These are phyloP conservation scores for Siniperca obscura DNA, from an alignment of 2,797 vertebrate species.

Conservation along the genomic window DNA sequence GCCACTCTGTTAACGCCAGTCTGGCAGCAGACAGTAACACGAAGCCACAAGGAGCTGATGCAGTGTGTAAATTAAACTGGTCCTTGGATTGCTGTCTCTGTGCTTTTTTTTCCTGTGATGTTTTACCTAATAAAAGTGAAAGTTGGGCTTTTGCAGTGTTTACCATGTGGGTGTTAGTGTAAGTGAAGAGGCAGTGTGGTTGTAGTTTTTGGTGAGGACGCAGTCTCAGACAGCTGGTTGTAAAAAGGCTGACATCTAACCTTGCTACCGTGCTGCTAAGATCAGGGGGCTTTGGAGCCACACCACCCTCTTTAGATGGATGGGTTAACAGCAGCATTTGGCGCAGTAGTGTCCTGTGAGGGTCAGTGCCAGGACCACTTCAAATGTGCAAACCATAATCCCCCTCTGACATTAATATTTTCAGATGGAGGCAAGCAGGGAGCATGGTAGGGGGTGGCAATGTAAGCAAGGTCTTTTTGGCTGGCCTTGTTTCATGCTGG, in stretches of 20 bases:
- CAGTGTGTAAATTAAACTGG: constrained; percentile 82
- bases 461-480: constrained; percentile 77
- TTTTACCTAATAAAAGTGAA: constrained; percentile 55
- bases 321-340: constrained; percentile 61
- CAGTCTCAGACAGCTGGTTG: constrained; percentile 77
- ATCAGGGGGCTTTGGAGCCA: constrained; percentile 75
- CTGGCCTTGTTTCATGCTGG: constrained; percentile 84
- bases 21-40: constrained; percentile 88
- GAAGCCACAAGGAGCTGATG: constrained; percentile 83
- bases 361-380: constrained; percentile 74
- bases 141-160: constrained; percentile 65
- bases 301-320: constrained; percentile 70
- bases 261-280: constrained; percentile 70
- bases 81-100: constrained; percentile 49
- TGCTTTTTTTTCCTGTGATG: constrained; percentile 26
- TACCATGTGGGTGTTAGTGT: constrained; percentile 55
- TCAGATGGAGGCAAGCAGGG: constrained; percentile 73
- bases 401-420: constrained; percentile 79
- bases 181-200: constrained; percentile 18
- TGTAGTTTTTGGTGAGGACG: constrained; percentile 45
- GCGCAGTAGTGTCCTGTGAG: constrained; percentile 61
- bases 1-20: constrained; percentile 85
- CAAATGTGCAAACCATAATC: constrained; percentile 81
- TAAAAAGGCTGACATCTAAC: constrained; percentile 78
- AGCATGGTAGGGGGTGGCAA: constrained; percentile 46